These are phyloP conservation scores for Rhinichthys klamathensis DNA, from an alignment of 2,113 vertebrate genomes.

Conservation along the genomic window DNA sequence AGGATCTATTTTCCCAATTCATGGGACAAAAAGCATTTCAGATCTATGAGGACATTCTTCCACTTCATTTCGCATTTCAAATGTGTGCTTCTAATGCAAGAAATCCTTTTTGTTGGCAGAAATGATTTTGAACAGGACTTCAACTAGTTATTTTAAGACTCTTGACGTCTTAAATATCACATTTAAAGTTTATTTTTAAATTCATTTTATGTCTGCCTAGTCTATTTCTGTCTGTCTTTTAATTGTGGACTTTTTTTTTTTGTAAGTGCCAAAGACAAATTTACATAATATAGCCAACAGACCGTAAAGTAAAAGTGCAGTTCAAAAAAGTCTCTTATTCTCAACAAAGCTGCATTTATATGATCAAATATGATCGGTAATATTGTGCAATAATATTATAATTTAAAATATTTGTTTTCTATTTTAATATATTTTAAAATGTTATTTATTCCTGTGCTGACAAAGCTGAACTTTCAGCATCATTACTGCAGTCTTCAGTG, in stretches of 20 bases:
- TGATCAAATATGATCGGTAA: neutral
- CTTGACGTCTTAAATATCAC: neutral
- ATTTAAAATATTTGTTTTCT: neutral
- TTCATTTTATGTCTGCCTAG: neutral
- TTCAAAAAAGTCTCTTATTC: too few species aligned
- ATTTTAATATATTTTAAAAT: neutral
- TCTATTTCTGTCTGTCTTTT: neutral
- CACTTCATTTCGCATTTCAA: neutral
- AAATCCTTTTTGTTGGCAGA: neutral
- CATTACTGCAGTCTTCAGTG: neutral
- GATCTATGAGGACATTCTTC: neutral
- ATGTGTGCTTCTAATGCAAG: neutral
- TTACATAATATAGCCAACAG: too few species aligned
- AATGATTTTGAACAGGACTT: neutral
- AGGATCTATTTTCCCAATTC: neutral
- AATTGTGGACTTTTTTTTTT: neutral
- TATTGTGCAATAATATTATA: neutral
- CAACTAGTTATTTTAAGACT: neutral
- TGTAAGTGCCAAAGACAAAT: neutral
- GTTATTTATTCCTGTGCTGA: neutral
- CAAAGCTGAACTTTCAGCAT: too few species aligned
- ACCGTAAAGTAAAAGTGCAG: too few species aligned
- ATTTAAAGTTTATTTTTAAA: constrained; percentile 1
- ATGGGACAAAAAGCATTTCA: neutral
- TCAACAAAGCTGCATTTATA: too few species aligned